phyloP scores from a whole-genome alignment of 2,113 vertebrate species.

The Cygnus buccinator region DNA sequence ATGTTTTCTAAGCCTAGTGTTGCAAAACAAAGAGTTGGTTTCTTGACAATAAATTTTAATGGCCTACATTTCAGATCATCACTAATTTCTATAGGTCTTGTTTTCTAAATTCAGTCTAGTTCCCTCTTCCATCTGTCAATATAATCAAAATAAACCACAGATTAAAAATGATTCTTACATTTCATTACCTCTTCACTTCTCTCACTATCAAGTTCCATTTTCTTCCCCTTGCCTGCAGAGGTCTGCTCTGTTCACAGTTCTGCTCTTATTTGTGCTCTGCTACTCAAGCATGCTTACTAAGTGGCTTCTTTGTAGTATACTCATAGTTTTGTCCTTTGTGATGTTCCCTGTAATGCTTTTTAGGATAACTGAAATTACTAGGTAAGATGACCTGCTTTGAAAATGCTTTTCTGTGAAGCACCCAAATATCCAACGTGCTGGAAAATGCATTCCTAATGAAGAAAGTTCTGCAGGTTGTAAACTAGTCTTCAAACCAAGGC shows the following conservation, averaged over 20 bases:
- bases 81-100: background rate
- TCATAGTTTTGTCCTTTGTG: background rate
- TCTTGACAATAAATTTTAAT: background rate
- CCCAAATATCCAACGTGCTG: background rate
- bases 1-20: background rate
- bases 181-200: background rate
- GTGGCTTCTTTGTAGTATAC: background rate
- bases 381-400: background rate
- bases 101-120: background rate
- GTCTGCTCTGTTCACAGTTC: background rate
- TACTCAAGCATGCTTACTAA: background rate
- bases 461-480: background rate
- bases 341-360: background rate
- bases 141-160: background rate
- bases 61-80: background rate
- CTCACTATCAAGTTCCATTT: background rate
- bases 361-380: background rate
- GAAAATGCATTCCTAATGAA: background rate
- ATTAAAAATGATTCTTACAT: background rate
- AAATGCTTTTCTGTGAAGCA: background rate
- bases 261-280: background rate
- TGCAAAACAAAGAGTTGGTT: background rate
- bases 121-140: background rate
- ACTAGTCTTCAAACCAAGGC: background rate
- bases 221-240: background rate